Evolutionary conservation across 2,797 vertebrate genomes (phyloP), one percentile per base, ranked within the genome.

Genomic region (Anolis apletophallus): DNA sequence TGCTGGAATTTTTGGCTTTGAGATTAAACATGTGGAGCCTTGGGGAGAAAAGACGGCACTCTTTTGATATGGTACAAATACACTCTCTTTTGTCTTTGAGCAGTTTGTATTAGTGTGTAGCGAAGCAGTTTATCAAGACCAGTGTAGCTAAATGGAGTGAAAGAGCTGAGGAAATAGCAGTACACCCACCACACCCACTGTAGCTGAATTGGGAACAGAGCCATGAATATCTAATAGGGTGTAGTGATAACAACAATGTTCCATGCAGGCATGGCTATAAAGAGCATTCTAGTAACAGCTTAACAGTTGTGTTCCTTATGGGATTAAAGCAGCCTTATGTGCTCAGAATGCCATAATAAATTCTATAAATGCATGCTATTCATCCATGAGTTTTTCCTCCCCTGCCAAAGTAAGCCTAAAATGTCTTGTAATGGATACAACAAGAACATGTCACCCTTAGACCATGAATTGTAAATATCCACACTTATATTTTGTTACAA

Each of bases 161-260:
- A 71, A 92, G 74, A 84, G 84, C 0, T 74, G 36, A 54, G 72
- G 81, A 23, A 81, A 91, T 81, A 23, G 77, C n/a, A 68, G 68
- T 64, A 16, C 17, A 87, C 74, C 84, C 85, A 1, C 87, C 83
- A 46, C 80, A 92, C 89, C 82, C 87, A 5, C 74, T 83, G 87
- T 73, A 87, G 83, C 89, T 77, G 87, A 87, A 79, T n/a, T 32
- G 29, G 77, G 85, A 90, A 89, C 29, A 36, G n/a, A 64, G 84
- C 81, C 79, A 46, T 19, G 85, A 89, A 59, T 54, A 23, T 71
- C 80, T 54, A 83, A 68, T 50, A 74, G 75, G 1, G 80, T 88
- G 54, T 9, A 5, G 26, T 59, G 73, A 55, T 74, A 34, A 54
- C n/a, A 84, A 12, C 82, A 88, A 0, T 83, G 34, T 40, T 54